Base-by-base conservation (phyloP, 1,140 invertebrate genomes). In the Thaumetopoea pityocampa region DNA sequence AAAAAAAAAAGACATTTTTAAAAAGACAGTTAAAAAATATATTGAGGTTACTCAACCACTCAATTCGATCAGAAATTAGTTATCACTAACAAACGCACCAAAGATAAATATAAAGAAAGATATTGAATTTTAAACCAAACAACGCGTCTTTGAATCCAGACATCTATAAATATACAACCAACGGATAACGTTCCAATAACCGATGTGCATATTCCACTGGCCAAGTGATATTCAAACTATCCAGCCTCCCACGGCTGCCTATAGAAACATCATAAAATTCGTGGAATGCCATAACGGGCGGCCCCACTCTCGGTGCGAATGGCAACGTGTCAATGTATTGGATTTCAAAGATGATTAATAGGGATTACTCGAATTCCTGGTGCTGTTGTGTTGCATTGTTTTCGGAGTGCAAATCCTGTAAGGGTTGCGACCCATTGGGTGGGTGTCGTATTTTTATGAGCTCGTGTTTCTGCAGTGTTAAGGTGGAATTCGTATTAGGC, bases 301-400 rank as follows among this genome's bases (percentile, higher is more conserved):
- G 43, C 50, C 30, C 47, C 49, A n/a, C 33, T 53, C 45, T 54
- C 44, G 23, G 35, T 22, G 46, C 51, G 34, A 51, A 37, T 16
- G 38, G 19, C 45, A 42, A 53, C 60, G 69, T 78, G 73, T 76
- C 73, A 67, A 74, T 78, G 72, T 77, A 76, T 80, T 80, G 76
- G 77, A 80, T 77, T 71, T 70, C 70, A 68, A 61, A 67, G 60
- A 76, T 78, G 76, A 80, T 80, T 78, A 70, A 80, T 76, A n/a
- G 64, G 67, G 46, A 66, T 74, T 65, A 62, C 52, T 72, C 43
- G 67, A 57, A 72, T 71, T 70, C 71, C 62, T 52, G 46, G 40
- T 33, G 26, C 44, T 53, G 53, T 61, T 53, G 46, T 45, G 46
- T 53, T 61, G 29, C 19, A 27, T 49, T 49, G 37, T 37, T 20